Percentiles rank a stretch among this genome's conserved stretches.
Conservation (phyloP, 2,113 vertebrate species). For the Crotophaga sulcirostris region DNA sequence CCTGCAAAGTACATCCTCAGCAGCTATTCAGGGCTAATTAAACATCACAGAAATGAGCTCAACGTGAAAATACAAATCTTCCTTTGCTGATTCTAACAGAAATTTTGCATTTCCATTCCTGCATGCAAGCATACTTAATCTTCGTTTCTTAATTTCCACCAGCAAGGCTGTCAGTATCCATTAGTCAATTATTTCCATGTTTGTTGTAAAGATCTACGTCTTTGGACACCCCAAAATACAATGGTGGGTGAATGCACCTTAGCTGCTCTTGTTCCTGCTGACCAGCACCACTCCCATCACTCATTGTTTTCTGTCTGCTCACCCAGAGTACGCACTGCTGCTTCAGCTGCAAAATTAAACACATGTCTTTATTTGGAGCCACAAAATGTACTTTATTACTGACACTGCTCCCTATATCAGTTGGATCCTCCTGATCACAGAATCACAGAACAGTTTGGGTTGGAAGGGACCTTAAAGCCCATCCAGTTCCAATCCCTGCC, state of each 20-base stretch:
- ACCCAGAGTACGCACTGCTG: background rate
- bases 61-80: background rate
- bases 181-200: background rate
- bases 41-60: background rate
- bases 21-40: background rate
- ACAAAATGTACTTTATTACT: background rate
- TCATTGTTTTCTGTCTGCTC: background rate
- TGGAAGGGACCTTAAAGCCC: too few relatives aligned
- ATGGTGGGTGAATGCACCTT: fast-evolving
- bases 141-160: background rate
- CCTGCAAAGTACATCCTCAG: background rate
- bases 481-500: too few relatives aligned
- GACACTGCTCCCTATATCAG: background rate
- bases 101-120: background rate
- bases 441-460: too few relatives aligned
- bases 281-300: background rate
- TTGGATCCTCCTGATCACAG: background rate
- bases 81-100: background rate
- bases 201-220: background rate
- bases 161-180: background rate
- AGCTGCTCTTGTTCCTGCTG: background rate
- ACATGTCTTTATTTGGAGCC: background rate
- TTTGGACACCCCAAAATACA: background rate
- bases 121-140: background rate
- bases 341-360: background rate